phyloP scores from a whole-genome alignment of 2,888 invertebrate genomes.

The Lasius platythorax region DNA sequence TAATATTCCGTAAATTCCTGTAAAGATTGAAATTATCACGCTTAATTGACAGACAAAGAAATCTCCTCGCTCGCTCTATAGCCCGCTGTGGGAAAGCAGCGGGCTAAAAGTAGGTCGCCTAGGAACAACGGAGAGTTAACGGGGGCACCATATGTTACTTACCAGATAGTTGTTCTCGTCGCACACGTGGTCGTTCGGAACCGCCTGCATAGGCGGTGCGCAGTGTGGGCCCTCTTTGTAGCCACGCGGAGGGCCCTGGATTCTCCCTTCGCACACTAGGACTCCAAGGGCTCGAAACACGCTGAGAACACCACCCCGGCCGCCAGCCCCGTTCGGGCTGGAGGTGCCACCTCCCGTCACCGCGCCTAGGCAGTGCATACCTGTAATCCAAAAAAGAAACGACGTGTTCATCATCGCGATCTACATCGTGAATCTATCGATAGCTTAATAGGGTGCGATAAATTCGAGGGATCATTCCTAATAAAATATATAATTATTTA shows the following conservation, averaged over 20 bases:
- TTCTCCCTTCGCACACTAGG: constrained; percentile 85
- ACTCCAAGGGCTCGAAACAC: constrained; percentile 85
- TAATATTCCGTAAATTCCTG: background rate
- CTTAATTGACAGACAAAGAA: background rate
- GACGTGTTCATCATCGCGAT: constrained; percentile 2
- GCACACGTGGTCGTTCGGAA: constrained; percentile 86
- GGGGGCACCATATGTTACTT: constrained; percentile 57
- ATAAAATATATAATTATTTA: too few relatives aligned
- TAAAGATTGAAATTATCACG: background rate
- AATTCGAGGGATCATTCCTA: background rate
- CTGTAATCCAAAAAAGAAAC: constrained; percentile 72
- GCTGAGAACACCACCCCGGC: constrained; percentile 81
- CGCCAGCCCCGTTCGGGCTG: constrained; percentile 79
- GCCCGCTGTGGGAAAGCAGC: constrained; percentile 8
- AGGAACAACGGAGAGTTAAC: constrained; percentile 48
- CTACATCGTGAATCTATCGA: background rate
- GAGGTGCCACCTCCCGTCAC: constrained; percentile 78
- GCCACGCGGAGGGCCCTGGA: constrained; percentile 87
- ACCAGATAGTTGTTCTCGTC: constrained; percentile 87
- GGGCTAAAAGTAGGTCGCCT: constrained; percentile 40
- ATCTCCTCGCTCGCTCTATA: constrained; percentile 3
- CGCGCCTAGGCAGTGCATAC: constrained; percentile 85
- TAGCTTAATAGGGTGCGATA: background rate
- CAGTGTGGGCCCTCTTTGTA: constrained; percentile 91
- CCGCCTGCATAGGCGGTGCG: constrained; percentile 84